Evolutionary conservation across 2,113 vertebrate genomes (phyloP).

Genomic region (Notarius lentiginosus): DNA sequence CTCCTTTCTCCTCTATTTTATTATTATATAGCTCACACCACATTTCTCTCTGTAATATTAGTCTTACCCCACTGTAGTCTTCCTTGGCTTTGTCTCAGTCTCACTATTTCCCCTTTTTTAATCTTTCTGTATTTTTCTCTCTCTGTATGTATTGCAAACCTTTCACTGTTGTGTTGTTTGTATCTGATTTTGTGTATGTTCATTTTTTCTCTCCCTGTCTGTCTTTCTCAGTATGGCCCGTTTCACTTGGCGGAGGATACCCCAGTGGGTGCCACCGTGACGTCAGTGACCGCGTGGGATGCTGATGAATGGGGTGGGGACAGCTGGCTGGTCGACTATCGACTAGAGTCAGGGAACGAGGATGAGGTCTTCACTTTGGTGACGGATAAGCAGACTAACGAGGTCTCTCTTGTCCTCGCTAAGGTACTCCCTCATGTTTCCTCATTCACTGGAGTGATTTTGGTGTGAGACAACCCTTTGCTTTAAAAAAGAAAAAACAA

Average conservation of each 20-base stretch:
- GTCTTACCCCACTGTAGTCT: neutral
- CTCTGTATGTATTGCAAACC: neutral
- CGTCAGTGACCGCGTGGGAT: slow-evolving; percentile 63
- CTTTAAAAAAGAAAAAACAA: too few species aligned
- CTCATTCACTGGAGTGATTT: neutral
- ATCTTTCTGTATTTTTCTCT: neutral
- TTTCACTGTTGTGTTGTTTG: slow-evolving; percentile 13
- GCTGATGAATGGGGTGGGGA: slow-evolving; percentile 73
- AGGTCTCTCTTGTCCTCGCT: slow-evolving; percentile 66
- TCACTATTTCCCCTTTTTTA: neutral
- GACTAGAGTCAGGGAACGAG: slow-evolving; percentile 73
- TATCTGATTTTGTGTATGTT: neutral
- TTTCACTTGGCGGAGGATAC: slow-evolving; percentile 66
- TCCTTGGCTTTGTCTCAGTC: neutral
- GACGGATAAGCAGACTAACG: slow-evolving; percentile 60
- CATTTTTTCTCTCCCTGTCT: neutral
- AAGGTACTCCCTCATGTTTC: slow-evolving; percentile 59
- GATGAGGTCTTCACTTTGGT: slow-evolving; percentile 65
- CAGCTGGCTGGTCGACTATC: slow-evolving; percentile 74
- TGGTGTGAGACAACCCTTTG: too few species aligned
- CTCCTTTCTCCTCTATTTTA: neutral
- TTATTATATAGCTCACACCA: neutral
- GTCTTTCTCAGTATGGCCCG: slow-evolving; percentile 60
- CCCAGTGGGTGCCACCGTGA: slow-evolving; percentile 60
- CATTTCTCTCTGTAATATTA: slow-evolving; percentile 5